Conservation (phyloP, 2,797 vertebrate species). For the Tokudaia muenninki region DNA sequence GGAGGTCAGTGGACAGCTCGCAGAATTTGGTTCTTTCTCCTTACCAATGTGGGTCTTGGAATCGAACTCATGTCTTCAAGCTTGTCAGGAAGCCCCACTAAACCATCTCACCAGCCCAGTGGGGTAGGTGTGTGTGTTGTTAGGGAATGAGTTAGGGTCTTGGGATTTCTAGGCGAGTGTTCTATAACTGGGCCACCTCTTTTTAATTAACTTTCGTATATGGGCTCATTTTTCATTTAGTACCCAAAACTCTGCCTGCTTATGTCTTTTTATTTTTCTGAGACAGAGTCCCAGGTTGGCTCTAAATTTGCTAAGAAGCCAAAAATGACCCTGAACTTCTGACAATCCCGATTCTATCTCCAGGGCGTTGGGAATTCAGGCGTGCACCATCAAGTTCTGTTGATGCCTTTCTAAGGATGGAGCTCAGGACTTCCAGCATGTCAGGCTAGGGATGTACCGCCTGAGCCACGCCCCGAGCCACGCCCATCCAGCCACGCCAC, state of each 20-base stretch:
- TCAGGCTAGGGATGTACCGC: too few relatives aligned
- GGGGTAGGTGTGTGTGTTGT: neutral
- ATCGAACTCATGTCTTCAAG: neutral
- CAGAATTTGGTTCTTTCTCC: neutral
- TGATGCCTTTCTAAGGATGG: too few relatives aligned
- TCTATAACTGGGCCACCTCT: neutral
- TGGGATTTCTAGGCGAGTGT: neutral
- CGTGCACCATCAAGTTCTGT: accelerated
- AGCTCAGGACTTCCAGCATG: neutral
- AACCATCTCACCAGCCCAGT: neutral
- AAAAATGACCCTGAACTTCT: neutral
- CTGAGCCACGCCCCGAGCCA: too few relatives aligned
- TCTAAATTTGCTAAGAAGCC: neutral
- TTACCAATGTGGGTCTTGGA: neutral
- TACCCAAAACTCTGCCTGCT: neutral
- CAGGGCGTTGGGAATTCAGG: neutral
- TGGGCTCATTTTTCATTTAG: neutral
- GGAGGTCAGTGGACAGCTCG: neutral
- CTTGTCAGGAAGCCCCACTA: neutral
- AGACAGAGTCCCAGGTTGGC: neutral
- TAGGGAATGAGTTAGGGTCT: neutral
- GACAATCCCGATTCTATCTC: neutral
- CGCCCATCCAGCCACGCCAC: too few relatives aligned
- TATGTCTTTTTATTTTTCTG: neutral
- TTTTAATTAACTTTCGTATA: neutral